Conservation (phyloP, 2,888 invertebrate genomes). For the Oithona nana region DNA sequence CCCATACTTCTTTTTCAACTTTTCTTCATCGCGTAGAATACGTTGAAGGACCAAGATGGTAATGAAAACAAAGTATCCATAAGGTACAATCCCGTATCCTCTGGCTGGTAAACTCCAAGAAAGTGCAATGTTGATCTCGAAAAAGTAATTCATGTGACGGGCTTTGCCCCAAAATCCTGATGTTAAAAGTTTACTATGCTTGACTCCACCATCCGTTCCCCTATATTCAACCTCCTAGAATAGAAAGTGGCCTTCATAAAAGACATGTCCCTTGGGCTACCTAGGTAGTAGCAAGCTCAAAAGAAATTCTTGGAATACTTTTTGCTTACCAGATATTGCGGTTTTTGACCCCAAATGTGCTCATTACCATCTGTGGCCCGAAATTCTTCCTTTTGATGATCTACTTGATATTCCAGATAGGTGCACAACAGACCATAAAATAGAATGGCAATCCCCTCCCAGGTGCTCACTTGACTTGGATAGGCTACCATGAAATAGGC, state of each 20-base stretch:
- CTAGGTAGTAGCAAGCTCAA: not conserved
- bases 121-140: conserved; percentile 34
- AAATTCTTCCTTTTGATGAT: conserved; percentile 34
- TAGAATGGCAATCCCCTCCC: conserved; percentile 25
- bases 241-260: no score
- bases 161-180: conserved; percentile 40
- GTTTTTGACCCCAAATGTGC: conserved; percentile 20
- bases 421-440: conserved; percentile 27
- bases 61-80: conserved; percentile 33
- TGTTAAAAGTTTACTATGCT: conserved; percentile 30
- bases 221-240: conserved; percentile 24
- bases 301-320: not conserved
- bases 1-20: conserved; percentile 37
- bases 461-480: conserved; percentile 22
- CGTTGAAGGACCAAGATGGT: conserved; percentile 30
- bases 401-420: conserved; percentile 33
- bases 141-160: conserved; percentile 39
- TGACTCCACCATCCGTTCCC: conserved; percentile 26
- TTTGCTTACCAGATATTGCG: conserved; percentile 16
- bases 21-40: conserved; percentile 34
- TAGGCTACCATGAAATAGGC: conserved; percentile 32
- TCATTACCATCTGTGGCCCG: conserved; percentile 24
- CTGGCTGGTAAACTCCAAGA: conserved; percentile 33
- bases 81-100: conserved; percentile 30
- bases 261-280: no score